These are phyloP conservation scores for Leptopilina myrica DNA, from an alignment of 2,888 invertebrate species.

Conservation along the genomic window DNA sequence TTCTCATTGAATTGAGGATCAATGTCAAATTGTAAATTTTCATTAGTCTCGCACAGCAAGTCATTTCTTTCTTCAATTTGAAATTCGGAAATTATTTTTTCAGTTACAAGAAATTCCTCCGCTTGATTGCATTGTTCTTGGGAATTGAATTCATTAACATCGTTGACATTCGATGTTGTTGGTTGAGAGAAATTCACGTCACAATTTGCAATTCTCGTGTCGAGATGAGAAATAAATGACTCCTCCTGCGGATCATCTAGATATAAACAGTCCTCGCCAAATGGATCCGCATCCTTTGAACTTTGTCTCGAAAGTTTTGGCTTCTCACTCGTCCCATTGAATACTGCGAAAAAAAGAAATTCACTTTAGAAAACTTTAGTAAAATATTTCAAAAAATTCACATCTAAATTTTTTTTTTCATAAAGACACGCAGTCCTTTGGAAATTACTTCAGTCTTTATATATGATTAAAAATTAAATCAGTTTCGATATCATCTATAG, in stretches of 20 bases:
- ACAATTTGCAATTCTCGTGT: background rate
- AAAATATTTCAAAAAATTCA: background rate
- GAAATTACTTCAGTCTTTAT: too few species aligned
- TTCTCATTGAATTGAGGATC: conserved; percentile 15
- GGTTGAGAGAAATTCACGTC: conserved; percentile 2
- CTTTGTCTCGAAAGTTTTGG: background rate
- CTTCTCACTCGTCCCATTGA: conserved; percentile 6
- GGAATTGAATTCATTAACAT: background rate
- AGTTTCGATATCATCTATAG: too few species aligned
- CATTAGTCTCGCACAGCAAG: background rate
- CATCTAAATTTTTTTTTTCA: background rate
- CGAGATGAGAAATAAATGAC: conserved; percentile 11
- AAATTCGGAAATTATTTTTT: conserved; percentile 22
- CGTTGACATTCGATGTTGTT: background rate
- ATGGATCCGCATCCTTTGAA: background rate
- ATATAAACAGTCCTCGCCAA: conserved; percentile 12
- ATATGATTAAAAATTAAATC: too few species aligned
- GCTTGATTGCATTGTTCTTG: background rate
- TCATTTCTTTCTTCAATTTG: conserved; percentile 7
- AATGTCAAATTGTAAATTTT: conserved; percentile 23
- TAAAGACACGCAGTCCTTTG: too few species aligned
- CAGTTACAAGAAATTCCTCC: background rate
- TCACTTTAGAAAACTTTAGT: too few species aligned
- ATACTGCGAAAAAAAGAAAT: conserved; percentile 13
- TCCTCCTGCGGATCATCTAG: conserved; percentile 27